Conservation (phyloP, 2,888 invertebrate species). For the Drosophila merina region DNA sequence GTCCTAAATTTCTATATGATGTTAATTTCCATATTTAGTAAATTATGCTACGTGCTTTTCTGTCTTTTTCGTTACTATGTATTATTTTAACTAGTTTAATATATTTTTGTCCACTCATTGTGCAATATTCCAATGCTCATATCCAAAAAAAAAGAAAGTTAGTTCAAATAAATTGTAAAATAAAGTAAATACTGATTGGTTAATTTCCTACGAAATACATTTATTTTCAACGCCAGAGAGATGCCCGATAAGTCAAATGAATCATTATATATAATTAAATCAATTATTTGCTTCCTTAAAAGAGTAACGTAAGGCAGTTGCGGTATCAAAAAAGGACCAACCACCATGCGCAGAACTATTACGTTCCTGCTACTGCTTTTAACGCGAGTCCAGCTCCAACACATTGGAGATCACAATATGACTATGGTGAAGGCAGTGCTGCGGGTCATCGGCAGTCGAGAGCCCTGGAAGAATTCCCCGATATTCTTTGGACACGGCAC, state of each 20-base stretch:
- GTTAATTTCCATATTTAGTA: background rate
- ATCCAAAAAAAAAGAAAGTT: constrained; percentile 21
- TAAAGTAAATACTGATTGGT: constrained; percentile 1
- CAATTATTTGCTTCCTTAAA: constrained; percentile 45
- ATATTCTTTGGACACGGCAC: constrained; percentile 54
- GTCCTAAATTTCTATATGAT: background rate
- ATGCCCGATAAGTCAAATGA: constrained; percentile 47
- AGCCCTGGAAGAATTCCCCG: constrained; percentile 56
- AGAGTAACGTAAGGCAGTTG: constrained; percentile 9
- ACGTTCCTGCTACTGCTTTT: constrained; percentile 28
- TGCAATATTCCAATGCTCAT: constrained; percentile 46
- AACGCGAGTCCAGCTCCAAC: background rate
- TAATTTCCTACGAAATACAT: background rate
- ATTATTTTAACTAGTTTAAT: background rate
- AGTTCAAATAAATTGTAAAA: constrained; percentile 19
- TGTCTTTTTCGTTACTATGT: constrained; percentile 2
- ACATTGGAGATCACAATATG: constrained; percentile 42
- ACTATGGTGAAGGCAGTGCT: constrained; percentile 42
- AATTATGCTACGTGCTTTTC: constrained; percentile 14
- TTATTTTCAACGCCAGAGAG: constrained; percentile 10
- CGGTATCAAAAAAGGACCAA: constrained; percentile 20
- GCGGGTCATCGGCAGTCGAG: constrained; percentile 14
- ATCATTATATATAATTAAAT: constrained; percentile 52
- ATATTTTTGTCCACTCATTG: constrained; percentile 16
- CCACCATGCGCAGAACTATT: constrained; percentile 31